Base-by-base conservation (phyloP, 2,797 vertebrate species). In the Potorous gilbertii region DNA sequence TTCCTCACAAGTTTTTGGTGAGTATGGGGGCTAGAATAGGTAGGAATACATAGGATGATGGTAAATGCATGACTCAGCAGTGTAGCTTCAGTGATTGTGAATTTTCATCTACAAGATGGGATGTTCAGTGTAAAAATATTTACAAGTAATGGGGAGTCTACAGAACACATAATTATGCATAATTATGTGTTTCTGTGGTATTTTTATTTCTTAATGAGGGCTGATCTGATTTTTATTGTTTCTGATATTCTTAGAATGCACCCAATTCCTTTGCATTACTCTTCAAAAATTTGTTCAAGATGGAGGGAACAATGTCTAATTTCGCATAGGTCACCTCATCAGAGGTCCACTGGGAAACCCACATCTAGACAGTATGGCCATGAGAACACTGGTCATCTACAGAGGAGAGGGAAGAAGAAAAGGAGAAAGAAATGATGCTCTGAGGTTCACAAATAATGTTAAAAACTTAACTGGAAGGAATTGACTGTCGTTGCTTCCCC, bases 61-160 rank as follows among this genome's bases (percentile, higher is more conserved):
- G 74, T 50, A 55, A 90, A 90, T 90, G 29, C 31, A 24, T 54
- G 90, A 90, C 0, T 90, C 90, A 55, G 52, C 55, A 90, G 34
- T 90, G 29, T n/a, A 16, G 50, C 18, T 54, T 90, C 31, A 55
- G 3, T 34, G 28, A 54, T 55, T 54, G 54, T 90, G 54, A 90
- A 90, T 90, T 90, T 90, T 5, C 29, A 34, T 90, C 52, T 90
- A 90, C 50, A 55, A 18, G 90, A 55, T 54, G 31, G 90, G 90
- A 29, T 90, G 28, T 90, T 90, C 90, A 90, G 52, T 54, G 90
- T 90, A 90, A 90, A 90, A 90, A 90, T 90, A 90, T 90, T 90
- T 90, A 55, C 90, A 31, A 90, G 90, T 90, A 90, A 54, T 90
- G 90, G 54, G 90, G 54, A 90, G 27, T 54, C 90, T 29, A 90